These are phyloP conservation scores for Leptopterna dolabrata DNA, from an alignment of 2,888 invertebrate species.

Conservation along the genomic window DNA sequence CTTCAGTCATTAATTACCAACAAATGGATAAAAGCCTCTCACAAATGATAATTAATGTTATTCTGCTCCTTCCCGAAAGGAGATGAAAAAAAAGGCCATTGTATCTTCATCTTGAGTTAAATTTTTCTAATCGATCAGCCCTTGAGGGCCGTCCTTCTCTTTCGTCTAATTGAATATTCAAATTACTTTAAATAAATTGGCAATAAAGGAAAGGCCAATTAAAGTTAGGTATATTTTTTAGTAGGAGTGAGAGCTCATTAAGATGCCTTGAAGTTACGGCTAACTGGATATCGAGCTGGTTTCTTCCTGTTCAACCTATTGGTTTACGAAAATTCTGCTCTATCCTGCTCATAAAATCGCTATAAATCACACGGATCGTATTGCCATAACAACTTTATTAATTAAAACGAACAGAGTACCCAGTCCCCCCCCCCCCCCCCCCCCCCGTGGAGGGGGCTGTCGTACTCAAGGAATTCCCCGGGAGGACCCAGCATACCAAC, in stretches of 20 bases:
- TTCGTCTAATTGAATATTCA: constrained; percentile 48
- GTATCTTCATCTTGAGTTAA: constrained; percentile 49
- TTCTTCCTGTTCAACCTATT: background rate
- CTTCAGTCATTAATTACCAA: constrained; percentile 55
- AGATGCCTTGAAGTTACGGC: background rate
- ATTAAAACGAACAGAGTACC: too few species aligned
- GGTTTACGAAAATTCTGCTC: background rate
- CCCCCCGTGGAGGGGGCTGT: too few species aligned
- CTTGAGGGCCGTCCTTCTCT: background rate
- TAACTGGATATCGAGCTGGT: background rate
- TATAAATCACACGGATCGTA: too few species aligned
- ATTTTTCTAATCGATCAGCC: constrained; percentile 52
- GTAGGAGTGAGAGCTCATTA: background rate
- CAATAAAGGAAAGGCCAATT: constrained; percentile 46
- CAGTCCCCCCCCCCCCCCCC: too few species aligned
- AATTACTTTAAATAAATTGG: constrained; percentile 50
- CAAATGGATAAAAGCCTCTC: constrained; percentile 55
- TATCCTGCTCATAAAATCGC: too few species aligned
- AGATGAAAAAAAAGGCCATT: constrained; percentile 39
- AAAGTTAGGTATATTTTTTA: constrained; percentile 40
- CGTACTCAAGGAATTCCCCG: too few species aligned
- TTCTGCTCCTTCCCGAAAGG: constrained; percentile 29
- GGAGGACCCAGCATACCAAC: too few species aligned
- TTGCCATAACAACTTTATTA: too few species aligned
- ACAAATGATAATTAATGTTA: constrained; percentile 56